Conservation (phyloP, 2,113 vertebrate genomes). For the Nothocercus julius region DNA sequence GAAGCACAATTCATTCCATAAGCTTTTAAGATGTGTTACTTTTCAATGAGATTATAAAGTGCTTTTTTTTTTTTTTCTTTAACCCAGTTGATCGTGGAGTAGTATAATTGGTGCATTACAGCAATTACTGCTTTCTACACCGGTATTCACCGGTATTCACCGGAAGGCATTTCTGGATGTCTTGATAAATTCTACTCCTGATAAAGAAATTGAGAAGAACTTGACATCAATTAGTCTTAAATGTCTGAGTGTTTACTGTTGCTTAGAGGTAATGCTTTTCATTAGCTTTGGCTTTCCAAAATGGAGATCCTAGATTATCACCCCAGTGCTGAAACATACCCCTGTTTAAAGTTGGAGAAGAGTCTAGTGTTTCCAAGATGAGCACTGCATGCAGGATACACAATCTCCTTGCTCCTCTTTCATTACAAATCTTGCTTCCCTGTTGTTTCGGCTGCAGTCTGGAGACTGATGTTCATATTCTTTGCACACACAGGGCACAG, state of each 20-base stretch:
- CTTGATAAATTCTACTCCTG: neutral
- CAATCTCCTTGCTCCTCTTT: neutral
- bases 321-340: neutral
- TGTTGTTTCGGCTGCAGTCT: neutral
- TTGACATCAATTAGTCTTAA: neutral
- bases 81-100: neutral
- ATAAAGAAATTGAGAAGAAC: conserved; percentile 9
- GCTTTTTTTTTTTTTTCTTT: neutral
- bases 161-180: neutral
- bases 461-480: conserved; percentile 35
- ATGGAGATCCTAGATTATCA: conserved; percentile 14
- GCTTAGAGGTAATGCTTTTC: neutral
- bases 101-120: neutral
- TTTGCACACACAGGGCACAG: conserved; percentile 85
- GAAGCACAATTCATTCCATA: neutral
- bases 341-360: neutral
- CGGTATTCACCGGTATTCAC: neutral
- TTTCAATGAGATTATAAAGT: neutral
- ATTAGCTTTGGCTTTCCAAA: conserved; percentile 41
- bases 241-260: conserved; percentile 10
- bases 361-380: conserved; percentile 11
- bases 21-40: neutral
- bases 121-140: neutral
- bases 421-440: neutral
- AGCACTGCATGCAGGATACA: neutral